Base-by-base conservation (phyloP, 2,888 invertebrate species). In the Gymnosoma rotundatum region DNA sequence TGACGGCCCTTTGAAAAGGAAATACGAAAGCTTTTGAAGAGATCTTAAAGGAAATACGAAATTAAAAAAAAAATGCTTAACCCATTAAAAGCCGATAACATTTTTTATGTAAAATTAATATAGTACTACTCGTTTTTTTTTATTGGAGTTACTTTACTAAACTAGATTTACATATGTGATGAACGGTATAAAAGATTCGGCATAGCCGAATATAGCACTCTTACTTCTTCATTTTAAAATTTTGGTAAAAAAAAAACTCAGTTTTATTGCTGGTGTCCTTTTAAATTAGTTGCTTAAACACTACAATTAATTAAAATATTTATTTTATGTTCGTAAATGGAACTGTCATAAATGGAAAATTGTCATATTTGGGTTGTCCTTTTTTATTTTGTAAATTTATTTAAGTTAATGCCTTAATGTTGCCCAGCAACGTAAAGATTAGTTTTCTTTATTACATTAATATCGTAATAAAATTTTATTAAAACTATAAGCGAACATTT, bases 281-380 rank as follows among this genome's bases (percentile, higher is more conserved):
- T 36, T 52, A 38, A 69, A 56, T 25, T 66, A n/a, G 3, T 50
- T 32, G 56, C 48, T 64, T 56, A 60, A 54, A 16, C 21, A 25
- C n/a, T 32, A 67, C 20, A 83, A 78, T 72, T 78, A 73, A 76
- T 78, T 80, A 58, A 80, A 61, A 74, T 66, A 48, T 32, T 32
- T 61, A 66, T 64, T 70, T 61, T 42, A 66, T 54, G 36, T 21
- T 48, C 70, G 36, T 38, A 72, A 70, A 72, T 56, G 42, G 42
- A 45, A 45, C 14, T 14, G 42, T 4, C n/a, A n/a, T n/a, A n/a
- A n/a, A n/a, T n/a, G n/a, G 3, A 56, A 45, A 58, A 38, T 5
- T 32, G 32, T 48, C 2, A 10, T 18, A 42, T 42, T 42, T 42
- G 10, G 10, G 10, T 12, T 42, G 42, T 12, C 36, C 5, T 6